A percentile compares a stretch with the other conserved stretches of the same genome.
Evolutionary conservation across 2,888 invertebrate species (phyloP).

Genomic region (Malthinus seriepunctatus): DNA sequence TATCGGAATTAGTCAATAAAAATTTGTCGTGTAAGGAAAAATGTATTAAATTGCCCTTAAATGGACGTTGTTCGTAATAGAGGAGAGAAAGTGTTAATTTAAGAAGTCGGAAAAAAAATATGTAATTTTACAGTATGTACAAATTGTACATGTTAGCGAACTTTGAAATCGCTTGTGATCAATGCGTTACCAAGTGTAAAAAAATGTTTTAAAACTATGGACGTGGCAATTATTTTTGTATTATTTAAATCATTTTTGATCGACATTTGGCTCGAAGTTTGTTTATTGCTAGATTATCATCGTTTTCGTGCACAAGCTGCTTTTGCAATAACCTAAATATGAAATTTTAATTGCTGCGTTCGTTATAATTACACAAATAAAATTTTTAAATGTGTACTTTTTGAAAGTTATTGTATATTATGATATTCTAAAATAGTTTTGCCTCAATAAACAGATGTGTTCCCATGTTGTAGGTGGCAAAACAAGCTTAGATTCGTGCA

Average conservation of each 20-base stretch:
- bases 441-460: constrained; percentile 19
- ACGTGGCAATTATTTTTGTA: background rate
- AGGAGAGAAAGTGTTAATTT: constrained; percentile 2
- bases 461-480: background rate
- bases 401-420: too few species aligned
- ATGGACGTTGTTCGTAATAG: background rate
- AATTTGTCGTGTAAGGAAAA: constrained; percentile 6
- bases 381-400: too few species aligned
- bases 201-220: background rate
- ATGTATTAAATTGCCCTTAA: constrained; percentile 11
- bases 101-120: background rate
- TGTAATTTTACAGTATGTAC: constrained; percentile 1
- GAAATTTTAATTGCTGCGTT: too few species aligned
- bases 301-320: too few species aligned
- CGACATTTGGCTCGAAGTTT: too few species aligned
- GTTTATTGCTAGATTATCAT: too few species aligned
- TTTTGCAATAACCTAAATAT: too few species aligned
- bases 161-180: background rate
- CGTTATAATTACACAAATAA: too few species aligned
- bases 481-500: too few species aligned
- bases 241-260: too few species aligned
- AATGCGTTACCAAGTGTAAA: background rate
- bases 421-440: constrained; percentile 18
- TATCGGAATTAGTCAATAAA: constrained; percentile 19
- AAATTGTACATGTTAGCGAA: background rate